Evolutionary conservation across 2,888 invertebrate species (phyloP).

Genomic region (Pinctada fucata): DNA sequence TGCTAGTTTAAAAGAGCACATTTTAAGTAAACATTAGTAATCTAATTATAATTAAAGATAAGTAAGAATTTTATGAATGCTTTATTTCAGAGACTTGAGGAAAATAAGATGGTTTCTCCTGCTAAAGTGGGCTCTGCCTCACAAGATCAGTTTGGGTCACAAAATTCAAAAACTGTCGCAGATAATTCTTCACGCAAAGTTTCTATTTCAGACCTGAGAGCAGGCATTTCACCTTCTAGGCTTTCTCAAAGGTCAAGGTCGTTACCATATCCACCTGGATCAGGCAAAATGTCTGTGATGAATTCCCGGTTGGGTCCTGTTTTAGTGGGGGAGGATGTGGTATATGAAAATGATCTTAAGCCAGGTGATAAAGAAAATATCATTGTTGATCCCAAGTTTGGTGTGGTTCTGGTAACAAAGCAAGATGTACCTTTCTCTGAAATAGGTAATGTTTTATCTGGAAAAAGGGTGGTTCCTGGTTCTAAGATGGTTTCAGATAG

Average conservation of each 20-base stretch:
- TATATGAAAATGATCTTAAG: slow-evolving; percentile 1
- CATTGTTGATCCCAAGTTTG: slow-evolving; percentile 6
- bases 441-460: background rate
- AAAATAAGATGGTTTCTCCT: background rate
- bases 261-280: background rate
- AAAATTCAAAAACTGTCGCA: background rate
- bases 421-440: slow-evolving; percentile 8
- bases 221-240: background rate
- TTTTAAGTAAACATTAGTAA: too few relatives aligned
- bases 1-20: too few relatives aligned
- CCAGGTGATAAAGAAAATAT: background rate
- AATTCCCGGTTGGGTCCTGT: slow-evolving; percentile 5
- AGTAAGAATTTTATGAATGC: background rate
- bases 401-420: background rate
- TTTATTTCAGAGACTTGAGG: background rate
- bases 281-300: background rate
- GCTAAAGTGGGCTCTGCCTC: background rate
- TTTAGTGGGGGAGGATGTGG: slow-evolving; percentile 7
- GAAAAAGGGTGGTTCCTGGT: background rate
- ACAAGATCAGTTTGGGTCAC: background rate
- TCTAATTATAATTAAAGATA: too few relatives aligned
- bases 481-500: background rate
- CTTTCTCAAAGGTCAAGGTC: slow-evolving; percentile 2
- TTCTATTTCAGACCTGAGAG: background rate
- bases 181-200: background rate